phyloP scores from a whole-genome alignment of 92 coral and sea anemone species.

The Epizoanthus illoricatus region DNA sequence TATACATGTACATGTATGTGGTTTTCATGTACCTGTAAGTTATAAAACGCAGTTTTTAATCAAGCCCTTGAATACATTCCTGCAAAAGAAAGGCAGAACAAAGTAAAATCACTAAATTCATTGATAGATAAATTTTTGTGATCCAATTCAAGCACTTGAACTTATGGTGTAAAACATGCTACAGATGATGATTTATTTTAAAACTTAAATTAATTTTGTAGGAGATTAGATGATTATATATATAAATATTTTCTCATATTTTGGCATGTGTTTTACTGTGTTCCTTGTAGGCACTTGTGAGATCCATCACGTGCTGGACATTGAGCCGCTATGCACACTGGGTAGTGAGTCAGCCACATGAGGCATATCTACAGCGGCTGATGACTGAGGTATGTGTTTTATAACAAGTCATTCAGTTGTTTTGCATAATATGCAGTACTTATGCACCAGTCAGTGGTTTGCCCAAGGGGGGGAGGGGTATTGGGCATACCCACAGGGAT shows the following conservation, averaged over 20 bases:
- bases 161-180: background rate
- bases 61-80: too few relatives aligned
- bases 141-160: background rate
- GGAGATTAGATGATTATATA: background rate
- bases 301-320: constrained; percentile 99
- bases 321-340: constrained; percentile 99
- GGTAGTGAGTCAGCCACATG: constrained; percentile 99
- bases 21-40: too few relatives aligned
- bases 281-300: constrained; percentile 83
- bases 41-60: too few relatives aligned
- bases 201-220: too few relatives aligned
- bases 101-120: too few relatives aligned
- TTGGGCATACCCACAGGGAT: too few relatives aligned
- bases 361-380: constrained; percentile 91
- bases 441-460: too few relatives aligned
- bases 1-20: too few relatives aligned
- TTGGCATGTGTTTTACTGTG: background rate
- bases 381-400: constrained; percentile 84
- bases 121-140: background rate
- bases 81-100: too few relatives aligned
- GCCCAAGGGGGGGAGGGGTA: too few relatives aligned
- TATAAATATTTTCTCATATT: background rate
- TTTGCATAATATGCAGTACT: background rate
- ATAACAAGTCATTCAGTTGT: background rate
- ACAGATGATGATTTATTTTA: background rate